Evolutionary conservation across 1,140 invertebrate genomes (phyloP), one percentile per base, ranked within the genome.

Genomic region (Calephelis nemesis): DNA sequence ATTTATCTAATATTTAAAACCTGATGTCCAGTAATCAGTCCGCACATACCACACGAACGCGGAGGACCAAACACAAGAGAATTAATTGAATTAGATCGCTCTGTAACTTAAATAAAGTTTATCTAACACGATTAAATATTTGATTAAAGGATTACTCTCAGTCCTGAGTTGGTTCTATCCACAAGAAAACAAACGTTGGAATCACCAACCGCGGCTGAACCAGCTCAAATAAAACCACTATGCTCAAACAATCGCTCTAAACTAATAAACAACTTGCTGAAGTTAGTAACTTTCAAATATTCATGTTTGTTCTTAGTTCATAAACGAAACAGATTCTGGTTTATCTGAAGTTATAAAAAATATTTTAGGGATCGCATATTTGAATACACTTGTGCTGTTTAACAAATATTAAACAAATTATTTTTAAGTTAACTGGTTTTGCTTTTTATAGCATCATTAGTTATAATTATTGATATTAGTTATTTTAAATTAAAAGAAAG

Each of bases 251-350:
- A 63, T 68, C 48, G 67, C 40, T 63, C 49, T 52, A 68, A 68
- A 68, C 47, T 68, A 62, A 68, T 68, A 63, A 49, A 68, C 39
- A 54, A 68, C 67, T 68, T 47, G 30, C 58, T 50, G 62, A 65
- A 65, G 67, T 49, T 52, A 58, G 47, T 52, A 68, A 50, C 49
- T 68, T 63, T 52, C 62, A 42, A 68, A 68, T 68, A 68, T 71
- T 64, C 58, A 63, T 62, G 47, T 71, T 71, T 71, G 52, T 58
- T 15, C 62, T 49, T 42, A 54, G 54, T 60, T 60, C 40, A 60
- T 60, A 64, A 30, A 65, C 40, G 63, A 50, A 65, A 65, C 49
- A 60, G 54, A 12, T 60, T 7, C 10, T 12, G 12, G 54, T 60
- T 60, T 60, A 39, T 60, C 52, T 58, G 11, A 39, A 1, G 10